Evolutionary conservation across 2,797 vertebrate genomes (phyloP).

Genomic region (Strix occidentalis): DNA sequence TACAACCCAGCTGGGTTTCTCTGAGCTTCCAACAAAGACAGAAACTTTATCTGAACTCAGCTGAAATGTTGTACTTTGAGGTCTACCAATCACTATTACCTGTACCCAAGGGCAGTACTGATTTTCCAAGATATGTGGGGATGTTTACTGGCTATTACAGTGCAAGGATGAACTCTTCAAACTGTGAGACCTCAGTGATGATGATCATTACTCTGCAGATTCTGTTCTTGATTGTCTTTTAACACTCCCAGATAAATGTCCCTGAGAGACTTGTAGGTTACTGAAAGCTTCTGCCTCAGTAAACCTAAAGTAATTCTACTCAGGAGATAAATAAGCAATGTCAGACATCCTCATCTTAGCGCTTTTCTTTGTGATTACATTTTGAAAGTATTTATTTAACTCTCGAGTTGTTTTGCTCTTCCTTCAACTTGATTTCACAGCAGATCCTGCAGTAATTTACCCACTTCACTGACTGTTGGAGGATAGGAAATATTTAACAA

Average conservation of each 20-base stretch:
- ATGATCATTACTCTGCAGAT: background rate
- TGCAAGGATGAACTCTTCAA: background rate
- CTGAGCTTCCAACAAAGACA: background rate
- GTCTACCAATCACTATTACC: background rate
- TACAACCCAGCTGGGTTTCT: background rate
- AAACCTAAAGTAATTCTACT: background rate
- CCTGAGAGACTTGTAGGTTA: background rate
- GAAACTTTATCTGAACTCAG: background rate
- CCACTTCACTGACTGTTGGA: background rate
- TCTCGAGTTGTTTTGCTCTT: conserved; percentile 27
- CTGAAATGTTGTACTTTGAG: background rate
- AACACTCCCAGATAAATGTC: background rate
- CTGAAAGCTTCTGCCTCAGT: conserved; percentile 28
- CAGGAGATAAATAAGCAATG: conserved; percentile 12
- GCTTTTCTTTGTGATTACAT: background rate
- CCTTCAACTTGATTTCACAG: conserved; percentile 25
- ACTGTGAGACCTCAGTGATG: background rate
- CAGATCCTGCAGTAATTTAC: background rate
- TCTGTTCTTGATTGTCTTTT: background rate
- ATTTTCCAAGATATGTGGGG: background rate
- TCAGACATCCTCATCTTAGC: conserved; percentile 40
- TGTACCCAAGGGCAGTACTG: background rate
- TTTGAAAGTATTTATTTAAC: conserved; percentile 53
- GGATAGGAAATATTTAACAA: background rate
- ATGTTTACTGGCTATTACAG: background rate